Percentiles rank a stretch among this genome's conserved stretches.
These are phyloP conservation scores for Falco novaeseelandiae DNA, from an alignment of 2,797 vertebrate species.

Conservation along the genomic window DNA sequence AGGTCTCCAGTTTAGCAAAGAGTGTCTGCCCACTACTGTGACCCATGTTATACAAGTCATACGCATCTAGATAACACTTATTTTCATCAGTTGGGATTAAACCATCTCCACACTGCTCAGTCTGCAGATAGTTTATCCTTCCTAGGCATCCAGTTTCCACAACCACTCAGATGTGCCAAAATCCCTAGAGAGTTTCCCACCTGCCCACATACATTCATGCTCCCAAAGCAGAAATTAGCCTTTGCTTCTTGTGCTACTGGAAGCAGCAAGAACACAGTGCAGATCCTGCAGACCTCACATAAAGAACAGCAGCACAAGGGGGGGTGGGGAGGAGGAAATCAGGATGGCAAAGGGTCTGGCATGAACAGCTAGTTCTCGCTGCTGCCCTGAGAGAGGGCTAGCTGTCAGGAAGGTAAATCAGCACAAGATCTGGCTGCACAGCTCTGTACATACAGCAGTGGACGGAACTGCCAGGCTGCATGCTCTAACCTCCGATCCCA, in stretches of 20 bases:
- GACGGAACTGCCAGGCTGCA: neutral
- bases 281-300: neutral
- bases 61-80: neutral
- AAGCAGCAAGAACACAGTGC: neutral
- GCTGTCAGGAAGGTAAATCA: neutral
- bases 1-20: neutral
- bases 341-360: neutral
- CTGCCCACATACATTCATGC: neutral
- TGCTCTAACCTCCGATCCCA: neutral
- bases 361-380: fast-evolving
- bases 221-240: neutral
- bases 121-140: conserved; percentile 4
- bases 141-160: neutral
- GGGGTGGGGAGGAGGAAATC: neutral
- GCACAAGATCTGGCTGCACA: neutral
- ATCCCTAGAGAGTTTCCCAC: conserved; percentile 5
- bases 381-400: neutral
- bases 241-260: neutral
- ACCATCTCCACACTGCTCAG: neutral
- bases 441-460: neutral
- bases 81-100: neutral
- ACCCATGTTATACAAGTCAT: neutral
- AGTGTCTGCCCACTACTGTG: neutral
- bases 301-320: neutral
- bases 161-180: neutral